phyloP scores from a whole-genome alignment of 2,797 vertebrate species.

The Pygocentrus nattereri region DNA sequence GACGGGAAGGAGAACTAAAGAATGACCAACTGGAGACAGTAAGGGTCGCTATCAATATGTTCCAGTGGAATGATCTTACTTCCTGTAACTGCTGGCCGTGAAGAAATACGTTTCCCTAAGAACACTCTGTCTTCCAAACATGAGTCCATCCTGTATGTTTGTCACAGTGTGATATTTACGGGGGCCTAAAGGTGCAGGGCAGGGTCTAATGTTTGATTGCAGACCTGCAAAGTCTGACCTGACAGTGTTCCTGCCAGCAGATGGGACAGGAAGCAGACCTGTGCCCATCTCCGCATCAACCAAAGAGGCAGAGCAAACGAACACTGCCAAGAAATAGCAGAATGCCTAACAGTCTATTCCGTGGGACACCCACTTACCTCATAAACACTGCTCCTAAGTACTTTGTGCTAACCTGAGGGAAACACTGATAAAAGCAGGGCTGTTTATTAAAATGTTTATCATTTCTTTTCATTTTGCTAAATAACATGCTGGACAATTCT shows the following conservation, averaged over 20 bases:
- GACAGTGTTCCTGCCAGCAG: slow-evolving; percentile 1
- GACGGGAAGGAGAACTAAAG: not conserved
- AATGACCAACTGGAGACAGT: not conserved
- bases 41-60: not conserved
- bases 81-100: not conserved
- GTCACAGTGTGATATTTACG: not conserved
- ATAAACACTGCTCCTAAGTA: not conserved
- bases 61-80: too few relatives aligned
- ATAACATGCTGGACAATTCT: not conserved
- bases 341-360: not conserved
- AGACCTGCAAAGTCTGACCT: slow-evolving; percentile 15
- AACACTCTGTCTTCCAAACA: not conserved
- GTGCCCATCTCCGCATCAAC: slow-evolving; percentile 43
- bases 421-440: not conserved
- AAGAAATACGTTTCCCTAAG: slow-evolving; percentile 5
- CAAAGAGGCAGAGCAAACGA: slow-evolving; percentile 26
- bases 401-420: not conserved
- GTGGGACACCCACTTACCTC: not conserved
- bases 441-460: not conserved
- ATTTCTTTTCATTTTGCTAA: not conserved
- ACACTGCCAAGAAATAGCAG: not conserved
- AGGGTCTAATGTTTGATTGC: slow-evolving; percentile 33
- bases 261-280: slow-evolving; percentile 42
- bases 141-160: not conserved
- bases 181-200: not conserved